These are phyloP conservation scores for Loris lydekkerianus DNA, from an alignment of 2,797 vertebrate species.

Conservation along the genomic window DNA sequence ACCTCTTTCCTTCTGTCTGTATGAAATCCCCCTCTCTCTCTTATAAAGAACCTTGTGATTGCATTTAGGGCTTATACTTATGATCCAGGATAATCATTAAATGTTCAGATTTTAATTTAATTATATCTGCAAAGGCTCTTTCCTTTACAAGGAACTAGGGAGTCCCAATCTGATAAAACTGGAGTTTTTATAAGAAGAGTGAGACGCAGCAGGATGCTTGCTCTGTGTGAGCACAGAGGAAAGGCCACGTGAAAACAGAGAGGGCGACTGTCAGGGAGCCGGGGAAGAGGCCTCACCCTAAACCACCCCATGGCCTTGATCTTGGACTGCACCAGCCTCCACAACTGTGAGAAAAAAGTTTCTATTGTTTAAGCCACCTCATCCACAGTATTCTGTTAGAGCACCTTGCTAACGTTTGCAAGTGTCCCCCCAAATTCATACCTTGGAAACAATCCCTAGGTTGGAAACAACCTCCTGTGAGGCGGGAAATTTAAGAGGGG, in stretches of 20 bases:
- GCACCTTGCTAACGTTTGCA: not conserved
- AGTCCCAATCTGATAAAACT: not conserved
- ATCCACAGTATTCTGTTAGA: not conserved
- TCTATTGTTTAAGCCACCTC: not conserved
- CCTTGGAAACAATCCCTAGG: not conserved
- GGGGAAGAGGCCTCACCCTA: not conserved
- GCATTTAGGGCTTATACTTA: not conserved
- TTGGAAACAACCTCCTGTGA: not conserved
- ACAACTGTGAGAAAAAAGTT: not conserved
- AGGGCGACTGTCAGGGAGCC: not conserved
- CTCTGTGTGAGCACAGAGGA: too few relatives aligned
- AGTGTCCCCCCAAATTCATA: not conserved
- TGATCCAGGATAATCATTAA: not conserved
- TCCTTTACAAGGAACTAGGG: not conserved
- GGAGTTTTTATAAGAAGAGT: not conserved
- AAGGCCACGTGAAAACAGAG: not conserved
- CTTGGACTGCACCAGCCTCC: not conserved
- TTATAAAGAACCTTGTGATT: not conserved
- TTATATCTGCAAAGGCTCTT: not conserved
- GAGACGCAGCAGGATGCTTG: not conserved
- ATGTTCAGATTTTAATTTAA: not conserved
- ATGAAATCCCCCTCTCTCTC: not conserved
- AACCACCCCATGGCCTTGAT: not conserved
- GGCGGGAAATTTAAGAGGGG: not conserved
- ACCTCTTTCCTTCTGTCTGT: not conserved